Conservation (phyloP, 2,113 vertebrate genomes). For the Bubalus kerabau region DNA sequence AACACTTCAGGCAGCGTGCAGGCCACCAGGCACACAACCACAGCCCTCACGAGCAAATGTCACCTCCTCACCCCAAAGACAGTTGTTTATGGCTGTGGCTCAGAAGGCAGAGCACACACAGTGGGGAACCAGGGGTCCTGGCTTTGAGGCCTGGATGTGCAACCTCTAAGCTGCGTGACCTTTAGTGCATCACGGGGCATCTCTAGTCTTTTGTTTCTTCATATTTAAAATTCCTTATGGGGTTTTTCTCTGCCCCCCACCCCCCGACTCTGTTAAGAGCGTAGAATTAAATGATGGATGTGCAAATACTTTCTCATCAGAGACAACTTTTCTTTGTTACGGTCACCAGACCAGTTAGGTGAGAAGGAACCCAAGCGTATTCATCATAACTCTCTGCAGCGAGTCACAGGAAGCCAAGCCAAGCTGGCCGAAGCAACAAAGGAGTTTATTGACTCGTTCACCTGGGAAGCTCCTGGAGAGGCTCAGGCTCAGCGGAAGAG, state of each 20-base stretch:
- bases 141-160: background rate
- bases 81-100: rapidly evolving
- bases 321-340: background rate
- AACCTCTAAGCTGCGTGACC: background rate
- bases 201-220: background rate
- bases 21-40: background rate
- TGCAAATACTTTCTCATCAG: background rate
- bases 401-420: conserved; percentile 11
- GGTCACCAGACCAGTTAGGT: conserved; percentile 46
- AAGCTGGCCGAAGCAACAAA: conserved; percentile 22
- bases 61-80: background rate
- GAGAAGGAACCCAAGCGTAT: background rate
- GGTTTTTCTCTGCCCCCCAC: too few relatives aligned
- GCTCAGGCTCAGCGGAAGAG: background rate
- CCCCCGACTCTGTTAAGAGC: background rate
- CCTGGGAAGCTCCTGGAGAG: conserved; percentile 18
- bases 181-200: background rate
- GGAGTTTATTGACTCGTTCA: conserved; percentile 30
- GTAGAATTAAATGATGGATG: background rate
- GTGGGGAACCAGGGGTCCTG: background rate
- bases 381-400: background rate
- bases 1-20: background rate
- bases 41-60: background rate
- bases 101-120: background rate
- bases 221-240: background rate